Conservation (phyloP, 2,113 vertebrate species). For the Mormyrus iriodes region DNA sequence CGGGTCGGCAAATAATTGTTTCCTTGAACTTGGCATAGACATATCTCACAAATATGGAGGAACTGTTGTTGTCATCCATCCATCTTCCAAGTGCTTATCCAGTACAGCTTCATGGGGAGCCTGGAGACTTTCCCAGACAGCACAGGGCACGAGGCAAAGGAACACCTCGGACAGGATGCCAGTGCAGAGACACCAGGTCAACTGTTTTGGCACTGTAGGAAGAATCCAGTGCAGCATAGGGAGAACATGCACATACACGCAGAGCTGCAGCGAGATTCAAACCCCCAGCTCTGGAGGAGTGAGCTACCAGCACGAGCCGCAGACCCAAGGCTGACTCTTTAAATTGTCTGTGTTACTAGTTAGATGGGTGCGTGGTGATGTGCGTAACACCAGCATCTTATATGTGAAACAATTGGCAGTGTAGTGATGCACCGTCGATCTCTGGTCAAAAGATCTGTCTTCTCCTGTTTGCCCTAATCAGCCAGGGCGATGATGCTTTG, state of each 20-base stretch:
- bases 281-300: not conserved
- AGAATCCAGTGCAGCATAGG: not conserved
- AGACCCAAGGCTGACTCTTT: not conserved
- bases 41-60: not conserved
- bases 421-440: slow-evolving; percentile 9
- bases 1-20: not conserved
- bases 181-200: not conserved
- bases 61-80: not conserved
- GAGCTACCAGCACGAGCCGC: not conserved
- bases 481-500: not conserved
- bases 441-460: not conserved
- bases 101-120: not conserved
- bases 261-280: not conserved
- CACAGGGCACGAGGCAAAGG: not conserved
- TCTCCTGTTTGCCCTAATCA: slow-evolving; percentile 21
- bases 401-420: slow-evolving; percentile 6
- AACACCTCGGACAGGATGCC: not conserved
- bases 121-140: not conserved
- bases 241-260: not conserved
- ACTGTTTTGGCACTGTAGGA: not conserved
- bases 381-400: slow-evolving; percentile 19
- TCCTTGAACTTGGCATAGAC: not conserved
- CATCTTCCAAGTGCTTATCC: not conserved
- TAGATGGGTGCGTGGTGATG: slow-evolving; percentile 5
- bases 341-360: not conserved